Base-by-base conservation (phyloP, 2,113 vertebrate genomes). In the Beaufortia kweichowensis region DNA sequence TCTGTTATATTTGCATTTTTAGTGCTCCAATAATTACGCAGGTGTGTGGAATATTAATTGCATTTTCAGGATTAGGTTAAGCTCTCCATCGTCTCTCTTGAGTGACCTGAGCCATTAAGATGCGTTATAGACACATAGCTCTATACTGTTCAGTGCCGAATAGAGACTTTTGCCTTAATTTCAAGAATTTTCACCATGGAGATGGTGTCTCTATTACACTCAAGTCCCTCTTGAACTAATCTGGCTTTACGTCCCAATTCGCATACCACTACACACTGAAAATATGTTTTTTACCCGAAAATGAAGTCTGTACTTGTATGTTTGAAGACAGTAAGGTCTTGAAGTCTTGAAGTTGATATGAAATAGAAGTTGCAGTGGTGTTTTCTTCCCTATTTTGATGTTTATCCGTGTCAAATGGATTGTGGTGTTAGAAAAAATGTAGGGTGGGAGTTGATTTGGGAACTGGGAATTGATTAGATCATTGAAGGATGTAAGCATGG, bases 1-100 rank as follows among this genome's bases (percentile, higher is more conserved):
- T 75, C 67, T 63, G 50, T 71, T 78, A 70, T 75, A 80, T 85
- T 84, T 75, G 63, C 77, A 84, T 85, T 87, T 53, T 78, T 70
- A 80, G 76, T 76, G 77, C 64, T 79, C 76, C 69, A 53, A 79
- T 79, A 71, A 82, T 85, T 75, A 82, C 81, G 71, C 57, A 68
- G 74, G 66, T 21, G 31, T 78, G 50, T 60, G 14, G 64, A 83
- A 87, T 85, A 87, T 85, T 84, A 85, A 85, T 85, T 84, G 81
- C 68, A 63, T 61, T 75, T 64, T 48, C 48, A 65, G 81, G 78
- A 86, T 85, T 87, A 77, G 80, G 79, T 78, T 80, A 60, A 84
- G 81, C 75, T 85, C 79, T 80, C 19, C 21, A 79, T 73, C 70
- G 39, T 81, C 82, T 82, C 62, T 65, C 60, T 24, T 55, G 56